Conservation (phyloP, 2,888 invertebrate species). For the Lacanobia oleracea region DNA sequence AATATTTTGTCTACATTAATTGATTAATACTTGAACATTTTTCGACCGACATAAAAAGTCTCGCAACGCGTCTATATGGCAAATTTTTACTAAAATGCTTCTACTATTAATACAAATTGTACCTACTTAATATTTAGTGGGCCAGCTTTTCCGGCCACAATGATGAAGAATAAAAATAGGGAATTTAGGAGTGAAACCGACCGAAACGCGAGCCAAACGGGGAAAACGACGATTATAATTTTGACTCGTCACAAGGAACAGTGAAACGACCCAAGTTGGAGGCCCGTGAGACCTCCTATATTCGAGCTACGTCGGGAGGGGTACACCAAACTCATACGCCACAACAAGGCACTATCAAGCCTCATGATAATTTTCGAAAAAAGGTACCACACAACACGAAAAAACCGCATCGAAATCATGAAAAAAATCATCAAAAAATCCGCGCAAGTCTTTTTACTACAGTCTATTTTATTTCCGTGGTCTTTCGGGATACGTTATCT, state of each 20-base stretch:
- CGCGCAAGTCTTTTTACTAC: constrained; percentile 89
- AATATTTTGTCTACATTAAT: constrained; percentile 78
- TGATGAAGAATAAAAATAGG: constrained; percentile 57
- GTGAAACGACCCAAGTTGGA: constrained; percentile 50
- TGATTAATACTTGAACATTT: constrained; percentile 77
- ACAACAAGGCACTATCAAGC: constrained; percentile 86
- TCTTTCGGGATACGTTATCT: constrained; percentile 86
- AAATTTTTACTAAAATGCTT: constrained; percentile 77
- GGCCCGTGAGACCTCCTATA: constrained; percentile 52
- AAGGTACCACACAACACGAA: constrained; percentile 85
- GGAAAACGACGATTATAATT: constrained; percentile 48
- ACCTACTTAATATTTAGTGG: constrained; percentile 82
- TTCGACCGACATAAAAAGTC: constrained; percentile 67
- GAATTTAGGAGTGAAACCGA: constrained; percentile 54
- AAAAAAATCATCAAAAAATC: constrained; percentile 87
- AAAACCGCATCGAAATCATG: constrained; percentile 84
- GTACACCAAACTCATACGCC: constrained; percentile 77
- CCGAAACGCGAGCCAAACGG: constrained; percentile 63
- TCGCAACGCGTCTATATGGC: constrained; percentile 73
- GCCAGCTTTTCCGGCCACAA: constrained; percentile 56
- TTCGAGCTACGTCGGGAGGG: constrained; percentile 71
- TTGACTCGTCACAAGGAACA: constrained; percentile 59
- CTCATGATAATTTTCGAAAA: constrained; percentile 80
- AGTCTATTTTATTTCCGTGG: constrained; percentile 87
- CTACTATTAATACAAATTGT: constrained; percentile 81